Percentiles rank a stretch among this genome's conserved stretches.
These are phyloP conservation scores for Oscheius sp. DNA, from an alignment of 2,888 invertebrate species.

Conservation along the genomic window DNA sequence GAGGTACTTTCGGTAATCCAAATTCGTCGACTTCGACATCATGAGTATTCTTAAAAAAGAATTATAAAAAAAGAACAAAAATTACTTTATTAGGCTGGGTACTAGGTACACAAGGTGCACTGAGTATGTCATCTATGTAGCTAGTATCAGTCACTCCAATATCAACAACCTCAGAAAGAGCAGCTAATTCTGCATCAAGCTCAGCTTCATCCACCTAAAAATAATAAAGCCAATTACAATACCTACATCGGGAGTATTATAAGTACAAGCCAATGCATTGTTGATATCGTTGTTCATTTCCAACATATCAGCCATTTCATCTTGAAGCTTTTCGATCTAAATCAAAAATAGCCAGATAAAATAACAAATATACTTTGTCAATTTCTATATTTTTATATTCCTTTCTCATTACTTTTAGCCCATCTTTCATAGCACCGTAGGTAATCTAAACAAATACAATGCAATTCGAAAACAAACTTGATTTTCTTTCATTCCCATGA, in stretches of 20 bases:
- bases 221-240: neutral
- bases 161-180: slow-evolving; percentile 92
- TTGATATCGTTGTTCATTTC: slow-evolving; percentile 97
- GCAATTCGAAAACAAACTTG: slow-evolving; percentile 52
- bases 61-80: neutral
- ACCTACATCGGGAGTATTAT: slow-evolving; percentile 86
- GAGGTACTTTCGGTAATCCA: slow-evolving; percentile 80
- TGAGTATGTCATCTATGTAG: slow-evolving; percentile 92
- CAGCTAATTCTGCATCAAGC: slow-evolving; percentile 90
- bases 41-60: slow-evolving; percentile 47
- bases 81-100: neutral
- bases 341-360: neutral
- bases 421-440: slow-evolving; percentile 94
- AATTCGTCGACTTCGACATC: slow-evolving; percentile 90
- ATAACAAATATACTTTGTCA: slow-evolving; percentile 79
- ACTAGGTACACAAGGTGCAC: slow-evolving; percentile 89
- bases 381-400: slow-evolving; percentile 98
- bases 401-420: slow-evolving; percentile 95
- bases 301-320: slow-evolving; percentile 94
- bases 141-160: slow-evolving; percentile 91
- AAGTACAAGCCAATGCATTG: slow-evolving; percentile 89
- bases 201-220: slow-evolving; percentile 91
- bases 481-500: slow-evolving; percentile 84
- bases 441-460: slow-evolving; percentile 76
- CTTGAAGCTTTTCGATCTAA: slow-evolving; percentile 71